Evolutionary conservation across 2,888 invertebrate species (phyloP), one percentile per base, ranked within the genome.

Genomic region (Aethes cnicana): DNA sequence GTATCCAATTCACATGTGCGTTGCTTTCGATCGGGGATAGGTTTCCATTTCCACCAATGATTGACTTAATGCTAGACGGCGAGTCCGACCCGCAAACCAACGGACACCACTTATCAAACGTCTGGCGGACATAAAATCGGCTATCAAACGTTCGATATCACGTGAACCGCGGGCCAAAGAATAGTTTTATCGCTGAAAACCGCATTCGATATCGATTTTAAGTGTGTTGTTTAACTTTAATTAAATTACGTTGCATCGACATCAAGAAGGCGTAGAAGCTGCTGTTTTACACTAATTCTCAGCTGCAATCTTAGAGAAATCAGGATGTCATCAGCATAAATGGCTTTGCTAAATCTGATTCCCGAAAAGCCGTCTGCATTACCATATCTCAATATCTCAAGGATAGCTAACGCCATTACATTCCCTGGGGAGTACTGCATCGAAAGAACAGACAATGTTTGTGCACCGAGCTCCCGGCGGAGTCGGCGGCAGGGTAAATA

Each of bases 401-500:
- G 28, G 33, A 36, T 50, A 59, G 47, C 57, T 59, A 56, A 72
- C 72, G 68, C 68, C 68, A 77, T 74, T 72, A 75, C 71, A 64
- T 53, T 60, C 74, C 63, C 60, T 61, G 36, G 69, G 66, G 66
- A 63, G 59, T 47, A 55, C 61, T 77, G 76, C 75, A 77, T 73
- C 70, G 69, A 69, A 74, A 78, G 80, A 75, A 58, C 50, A 59
- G 61, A 74, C 74, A 76, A 68, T 83, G 80, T 81, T 80, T 81
- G 78, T 72, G 69, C 72, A 68, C 64, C 66, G 68, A 69, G 69
- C 64, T 36, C 26, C 69, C 74, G 69, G 47, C 59, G 70, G 80
- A 74, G 72, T 69, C 68, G 68, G 64, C 64, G 63, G 66, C 67
- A 65, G 66, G 50, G 67, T 81, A 84, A 86, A 86, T 85, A 86